These are phyloP conservation scores for Macrostomum cliftonense DNA, from an alignment of 2,888 invertebrate species.

Conservation along the genomic window DNA sequence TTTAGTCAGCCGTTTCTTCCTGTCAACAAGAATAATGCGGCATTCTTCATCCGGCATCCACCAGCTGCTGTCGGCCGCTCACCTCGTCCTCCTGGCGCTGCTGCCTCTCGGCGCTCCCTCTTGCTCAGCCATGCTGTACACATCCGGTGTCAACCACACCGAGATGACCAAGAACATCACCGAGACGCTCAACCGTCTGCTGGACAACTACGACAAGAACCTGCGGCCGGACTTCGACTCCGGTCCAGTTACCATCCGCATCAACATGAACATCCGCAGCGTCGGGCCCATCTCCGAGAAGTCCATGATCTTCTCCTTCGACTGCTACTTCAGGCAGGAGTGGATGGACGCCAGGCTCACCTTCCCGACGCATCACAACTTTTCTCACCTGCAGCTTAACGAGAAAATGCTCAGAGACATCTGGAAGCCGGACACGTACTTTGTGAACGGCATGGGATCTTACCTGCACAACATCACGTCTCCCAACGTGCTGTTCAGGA, in stretches of 20 bases:
- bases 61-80: too few relatives aligned
- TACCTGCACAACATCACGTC: constrained; percentile 86
- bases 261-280: constrained; percentile 59
- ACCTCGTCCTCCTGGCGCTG: too few relatives aligned
- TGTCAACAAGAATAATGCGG: too few relatives aligned
- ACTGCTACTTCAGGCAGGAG: constrained; percentile 66
- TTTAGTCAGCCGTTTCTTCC: too few relatives aligned
- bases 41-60: too few relatives aligned
- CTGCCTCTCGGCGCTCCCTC: too few relatives aligned
- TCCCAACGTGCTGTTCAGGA: constrained; percentile 70
- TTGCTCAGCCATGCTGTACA: too few relatives aligned
- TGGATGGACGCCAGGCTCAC: constrained; percentile 64
- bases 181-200: constrained; percentile 52
- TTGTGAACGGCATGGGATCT: constrained; percentile 79
- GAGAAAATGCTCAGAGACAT: constrained; percentile 24
- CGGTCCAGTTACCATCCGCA: constrained; percentile 50
- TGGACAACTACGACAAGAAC: constrained; percentile 60
- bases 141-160: too few relatives aligned
- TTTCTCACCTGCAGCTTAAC: constrained; percentile 15
- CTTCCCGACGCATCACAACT: constrained; percentile 36
- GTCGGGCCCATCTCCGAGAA: constrained; percentile 66
- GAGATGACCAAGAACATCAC: constrained; percentile 31
- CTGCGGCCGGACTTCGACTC: constrained; percentile 55
- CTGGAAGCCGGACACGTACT: constrained; percentile 39
- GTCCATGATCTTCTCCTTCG: constrained; percentile 68